phyloP scores from a whole-genome alignment of 1,140 invertebrate species.

The Tribolium madens region DNA sequence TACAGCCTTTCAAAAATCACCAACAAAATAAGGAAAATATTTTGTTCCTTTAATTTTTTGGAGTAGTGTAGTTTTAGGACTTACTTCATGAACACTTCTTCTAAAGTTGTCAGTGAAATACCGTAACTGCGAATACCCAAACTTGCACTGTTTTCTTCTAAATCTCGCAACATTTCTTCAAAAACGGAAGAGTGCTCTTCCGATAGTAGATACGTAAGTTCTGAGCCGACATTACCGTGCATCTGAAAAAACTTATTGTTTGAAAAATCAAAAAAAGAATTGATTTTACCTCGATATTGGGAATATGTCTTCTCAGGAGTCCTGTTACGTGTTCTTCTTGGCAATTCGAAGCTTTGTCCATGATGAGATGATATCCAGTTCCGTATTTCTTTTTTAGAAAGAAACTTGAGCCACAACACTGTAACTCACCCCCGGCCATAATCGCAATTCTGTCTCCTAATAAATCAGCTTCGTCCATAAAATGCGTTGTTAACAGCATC shows the following conservation, averaged over 20 bases:
- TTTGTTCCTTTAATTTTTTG: no score
- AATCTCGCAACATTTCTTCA: slow-evolving; percentile 74
- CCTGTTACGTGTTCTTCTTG: slow-evolving; percentile 62
- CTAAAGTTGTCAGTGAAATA: slow-evolving; percentile 85
- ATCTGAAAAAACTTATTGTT: no score
- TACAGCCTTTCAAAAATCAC: no score
- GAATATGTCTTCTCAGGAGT: slow-evolving; percentile 49
- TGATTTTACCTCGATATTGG: slow-evolving; percentile 52
- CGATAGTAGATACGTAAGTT: slow-evolving; percentile 52
- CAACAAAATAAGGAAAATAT: no score
- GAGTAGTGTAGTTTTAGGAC: no score
- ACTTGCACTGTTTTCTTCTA: slow-evolving; percentile 74
- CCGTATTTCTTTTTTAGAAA: slow-evolving; percentile 90
- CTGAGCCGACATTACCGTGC: slow-evolving; percentile 54
- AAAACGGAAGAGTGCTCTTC: slow-evolving; percentile 66
- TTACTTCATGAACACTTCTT: slow-evolving; percentile 91
- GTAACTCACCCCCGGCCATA: slow-evolving; percentile 82
- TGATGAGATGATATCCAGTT: slow-evolving; percentile 73
- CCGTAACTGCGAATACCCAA: slow-evolving; percentile 76
- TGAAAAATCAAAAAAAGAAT: no score
- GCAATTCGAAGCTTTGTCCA: slow-evolving; percentile 68
- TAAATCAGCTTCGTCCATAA: slow-evolving; percentile 98
- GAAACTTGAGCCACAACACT: slow-evolving; percentile 87
- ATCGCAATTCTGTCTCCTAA: slow-evolving; percentile 94
- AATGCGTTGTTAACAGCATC: slow-evolving; percentile 94